A percentile compares a stretch with the other conserved stretches of the same genome.
Evolutionary conservation across 64 coral and sea anemone genomes (phyloP).

Genomic region (Platygyra sinensis): DNA sequence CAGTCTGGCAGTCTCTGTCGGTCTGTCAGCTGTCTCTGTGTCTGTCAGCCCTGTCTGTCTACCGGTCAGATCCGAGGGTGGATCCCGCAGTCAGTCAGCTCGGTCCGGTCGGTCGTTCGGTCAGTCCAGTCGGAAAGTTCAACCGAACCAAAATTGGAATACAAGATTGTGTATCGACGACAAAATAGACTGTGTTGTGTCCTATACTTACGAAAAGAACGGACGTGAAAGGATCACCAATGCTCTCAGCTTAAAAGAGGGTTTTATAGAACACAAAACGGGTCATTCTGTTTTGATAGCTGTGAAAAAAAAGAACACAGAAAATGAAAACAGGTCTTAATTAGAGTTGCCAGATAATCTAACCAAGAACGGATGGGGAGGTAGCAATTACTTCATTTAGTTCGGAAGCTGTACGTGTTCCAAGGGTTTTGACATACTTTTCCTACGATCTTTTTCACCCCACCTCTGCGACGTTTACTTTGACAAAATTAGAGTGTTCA

Average conservation of each 20-base stretch:
- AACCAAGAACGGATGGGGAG: no score
- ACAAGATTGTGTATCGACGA: background rate
- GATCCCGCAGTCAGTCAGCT: background rate
- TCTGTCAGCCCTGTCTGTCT: background rate
- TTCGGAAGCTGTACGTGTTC: background rate
- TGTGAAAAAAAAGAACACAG: background rate
- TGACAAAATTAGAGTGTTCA: no score
- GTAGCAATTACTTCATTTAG: no score
- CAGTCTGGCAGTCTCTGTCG: no score
- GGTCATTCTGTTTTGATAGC: constrained; percentile 14
- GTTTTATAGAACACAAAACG: constrained; percentile 32
- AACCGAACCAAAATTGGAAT: no score
- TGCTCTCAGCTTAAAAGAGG: constrained; percentile 30
- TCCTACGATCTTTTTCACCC: no score
- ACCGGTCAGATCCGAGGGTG: background rate
- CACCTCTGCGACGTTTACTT: no score
- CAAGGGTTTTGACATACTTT: background rate
- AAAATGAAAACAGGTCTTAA: background rate
- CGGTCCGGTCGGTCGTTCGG: background rate
- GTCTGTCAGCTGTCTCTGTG: background rate
- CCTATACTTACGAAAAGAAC: constrained; percentile 26
- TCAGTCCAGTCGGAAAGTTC: background rate
- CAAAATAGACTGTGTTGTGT: background rate
- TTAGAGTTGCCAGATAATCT: background rate
- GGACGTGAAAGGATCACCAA: constrained; percentile 15